phyloP scores from a whole-genome alignment of 2,888 invertebrate genomes.

The Eupithecia tripunctaria region DNA sequence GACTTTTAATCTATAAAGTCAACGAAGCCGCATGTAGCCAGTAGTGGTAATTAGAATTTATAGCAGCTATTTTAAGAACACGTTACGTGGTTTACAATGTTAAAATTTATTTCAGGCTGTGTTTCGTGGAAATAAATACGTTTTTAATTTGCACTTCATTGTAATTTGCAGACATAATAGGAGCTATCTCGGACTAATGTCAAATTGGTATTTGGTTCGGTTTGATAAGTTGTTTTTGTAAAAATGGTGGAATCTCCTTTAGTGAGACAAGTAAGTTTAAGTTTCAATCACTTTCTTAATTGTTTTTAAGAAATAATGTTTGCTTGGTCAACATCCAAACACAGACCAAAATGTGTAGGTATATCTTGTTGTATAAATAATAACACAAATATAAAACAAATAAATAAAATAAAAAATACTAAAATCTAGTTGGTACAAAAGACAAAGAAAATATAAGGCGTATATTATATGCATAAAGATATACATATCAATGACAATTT shows the following conservation, averaged over 20 bases:
- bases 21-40: background rate
- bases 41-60: background rate
- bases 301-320: background rate
- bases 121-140: background rate
- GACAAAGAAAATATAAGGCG: background rate
- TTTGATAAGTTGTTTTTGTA: background rate
- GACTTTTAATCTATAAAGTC: background rate
- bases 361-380: too few relatives aligned
- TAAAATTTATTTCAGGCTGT: background rate
- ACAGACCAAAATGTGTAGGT: background rate
- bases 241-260: conserved; percentile 4
- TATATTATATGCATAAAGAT: background rate
- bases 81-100: background rate
- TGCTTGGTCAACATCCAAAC: background rate
- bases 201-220: background rate
- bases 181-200: background rate
- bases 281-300: background rate
- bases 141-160: background rate
- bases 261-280: conserved; percentile 23
- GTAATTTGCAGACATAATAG: background rate
- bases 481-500: too few relatives aligned
- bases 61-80: background rate
- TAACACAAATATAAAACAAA: too few relatives aligned
- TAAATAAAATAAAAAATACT: too few relatives aligned
- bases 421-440: background rate